phyloP scores from a whole-genome alignment of 2,797 vertebrate species.

The Cynodonichthys magdalenae region DNA sequence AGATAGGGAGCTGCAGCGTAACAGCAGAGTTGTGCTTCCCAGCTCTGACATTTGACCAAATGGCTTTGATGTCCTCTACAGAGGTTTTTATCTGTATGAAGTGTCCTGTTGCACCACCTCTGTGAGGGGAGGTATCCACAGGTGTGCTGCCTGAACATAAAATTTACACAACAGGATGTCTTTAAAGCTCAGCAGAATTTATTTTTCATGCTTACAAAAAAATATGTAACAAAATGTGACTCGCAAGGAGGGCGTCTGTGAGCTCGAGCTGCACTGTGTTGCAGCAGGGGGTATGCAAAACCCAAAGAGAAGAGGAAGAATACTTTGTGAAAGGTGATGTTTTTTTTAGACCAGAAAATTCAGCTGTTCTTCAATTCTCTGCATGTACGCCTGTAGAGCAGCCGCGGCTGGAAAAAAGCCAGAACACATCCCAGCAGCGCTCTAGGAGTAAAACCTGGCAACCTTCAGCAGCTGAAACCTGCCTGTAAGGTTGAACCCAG shows the following conservation, averaged over 20 bases:
- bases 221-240: conserved; percentile 47
- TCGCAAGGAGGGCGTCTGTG: conserved; percentile 27
- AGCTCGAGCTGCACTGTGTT: conserved; percentile 31
- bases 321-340: neutral
- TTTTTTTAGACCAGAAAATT: conserved; percentile 26
- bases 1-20: conserved; percentile 20
- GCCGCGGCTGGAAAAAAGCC: conserved; percentile 6
- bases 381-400: neutral
- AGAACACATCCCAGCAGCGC: neutral
- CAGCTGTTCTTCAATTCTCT: conserved; percentile 6
- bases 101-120: conserved; percentile 47
- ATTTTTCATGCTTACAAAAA: conserved; percentile 46
- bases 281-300: conserved; percentile 23
- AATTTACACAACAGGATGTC: conserved; percentile 38
- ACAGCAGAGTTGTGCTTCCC: conserved; percentile 34
- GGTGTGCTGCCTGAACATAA: conserved; percentile 51
- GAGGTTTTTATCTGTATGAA: conserved; percentile 42
- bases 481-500: conserved; percentile 5
- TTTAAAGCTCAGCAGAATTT: conserved; percentile 59
- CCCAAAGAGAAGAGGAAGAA: neutral
- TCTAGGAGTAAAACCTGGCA: neutral
- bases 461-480: conserved; percentile 4
- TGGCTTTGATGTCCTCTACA: conserved; percentile 61
- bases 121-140: conserved; percentile 57
- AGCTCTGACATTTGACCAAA: conserved; percentile 57